Evolutionary conservation across 2,888 invertebrate species (phyloP), one percentile per base, ranked within the genome.

Genomic region (Drosophila pegasa): DNA sequence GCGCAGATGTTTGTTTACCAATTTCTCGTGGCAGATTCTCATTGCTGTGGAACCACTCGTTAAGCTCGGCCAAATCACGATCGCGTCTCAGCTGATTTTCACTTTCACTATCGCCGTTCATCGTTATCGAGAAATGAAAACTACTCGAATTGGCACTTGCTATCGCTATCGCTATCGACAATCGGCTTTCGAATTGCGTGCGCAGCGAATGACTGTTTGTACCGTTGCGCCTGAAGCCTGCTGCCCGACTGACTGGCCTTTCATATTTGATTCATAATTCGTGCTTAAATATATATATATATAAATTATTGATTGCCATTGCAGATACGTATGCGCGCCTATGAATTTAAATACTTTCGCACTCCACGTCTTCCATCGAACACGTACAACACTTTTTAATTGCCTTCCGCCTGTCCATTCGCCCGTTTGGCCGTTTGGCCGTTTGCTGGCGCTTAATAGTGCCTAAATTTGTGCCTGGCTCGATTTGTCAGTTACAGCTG

Each of bases 1-100:
- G 22, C 33, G n/a, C n/a, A 12, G 0, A 22, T 2, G 40, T 14
- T 29, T 58, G 20, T 71, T 78, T 83, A 89, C 90, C 90, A 70
- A 90, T 91, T 75, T 88, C 78, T 57, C 84, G 77, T 7, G 90
- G 90, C 29, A 90, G 59, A 55, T 82, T 88, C 40, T 88, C 80
- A 70, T 89, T 87, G 35, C 67, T 65, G 16, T 60, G 57, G 64
- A 90, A 91, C 90, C 90, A 90, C 37, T 76, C 79, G 31, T 67
- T 55, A 48, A 90, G 80, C 48, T 86, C 76, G 65, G 63, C 61
- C 48, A 82, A 70, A 77, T 91, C 83, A 29, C 83, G 67, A 76
- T 91, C 86, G 29, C 85, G 65, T 54, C 52, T 68, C 56, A 76
- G 72, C 71, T 88, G 83, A 50, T 73, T 74, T 54, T 76, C 74